A percentile compares a stretch with the other conserved stretches of the same genome.
Conservation (phyloP, 2,113 vertebrate species). For the Gopherus flavomarginatus region DNA sequence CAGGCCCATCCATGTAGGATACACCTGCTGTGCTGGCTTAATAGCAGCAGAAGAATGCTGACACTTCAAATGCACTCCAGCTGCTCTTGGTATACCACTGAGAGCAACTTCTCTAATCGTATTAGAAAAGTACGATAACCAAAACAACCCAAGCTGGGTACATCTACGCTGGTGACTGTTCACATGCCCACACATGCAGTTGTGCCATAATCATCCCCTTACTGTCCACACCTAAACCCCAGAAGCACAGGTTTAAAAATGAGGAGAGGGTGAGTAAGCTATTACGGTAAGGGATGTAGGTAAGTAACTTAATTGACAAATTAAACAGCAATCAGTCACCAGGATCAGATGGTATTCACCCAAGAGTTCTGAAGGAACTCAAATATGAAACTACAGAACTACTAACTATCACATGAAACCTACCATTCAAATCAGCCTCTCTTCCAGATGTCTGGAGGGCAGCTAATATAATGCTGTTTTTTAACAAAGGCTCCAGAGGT, state of each 20-base stretch:
- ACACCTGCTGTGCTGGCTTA: not conserved
- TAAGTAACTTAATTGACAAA: not conserved
- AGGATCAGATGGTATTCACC: not conserved
- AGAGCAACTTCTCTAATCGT: accelerated
- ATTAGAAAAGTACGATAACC: not conserved
- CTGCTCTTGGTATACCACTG: accelerated
- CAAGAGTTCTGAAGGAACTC: not conserved
- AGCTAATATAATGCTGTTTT: not conserved
- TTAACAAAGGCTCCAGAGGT: not conserved
- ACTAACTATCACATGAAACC: not conserved
- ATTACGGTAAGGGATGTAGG: not conserved
- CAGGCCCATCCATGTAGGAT: not conserved
- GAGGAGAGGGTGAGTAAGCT: not conserved
- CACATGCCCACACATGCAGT: not conserved
- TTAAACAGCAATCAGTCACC: not conserved
- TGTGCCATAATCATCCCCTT: not conserved
- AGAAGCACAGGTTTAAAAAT: not conserved
- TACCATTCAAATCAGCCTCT: not conserved
- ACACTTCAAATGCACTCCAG: not conserved
- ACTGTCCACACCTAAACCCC: not conserved
- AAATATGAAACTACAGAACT: not conserved
- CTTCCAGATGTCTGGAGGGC: not conserved
- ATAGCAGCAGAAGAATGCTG: not conserved
- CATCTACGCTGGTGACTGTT: not conserved
- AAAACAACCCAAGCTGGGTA: not conserved